Percentiles rank a stretch among this genome's conserved stretches.
Conservation (phyloP, 2,888 invertebrate genomes). For the Vanessa cardui region DNA sequence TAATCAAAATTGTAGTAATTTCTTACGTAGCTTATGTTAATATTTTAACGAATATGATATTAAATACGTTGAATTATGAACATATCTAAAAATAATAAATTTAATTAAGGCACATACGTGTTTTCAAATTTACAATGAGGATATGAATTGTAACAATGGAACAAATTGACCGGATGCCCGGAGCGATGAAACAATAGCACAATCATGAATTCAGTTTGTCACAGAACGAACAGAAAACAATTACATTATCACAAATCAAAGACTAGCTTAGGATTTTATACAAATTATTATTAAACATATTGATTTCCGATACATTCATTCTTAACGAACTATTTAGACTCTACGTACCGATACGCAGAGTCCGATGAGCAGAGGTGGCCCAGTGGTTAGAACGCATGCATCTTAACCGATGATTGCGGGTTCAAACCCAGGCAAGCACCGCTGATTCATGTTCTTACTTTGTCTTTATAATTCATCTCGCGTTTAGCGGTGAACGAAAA, state of each 20-base stretch:
- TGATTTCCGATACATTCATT: not conserved
- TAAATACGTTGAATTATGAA: constrained; percentile 24
- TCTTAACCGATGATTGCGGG: too few relatives aligned
- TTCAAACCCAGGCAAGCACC: too few relatives aligned
- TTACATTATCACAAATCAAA: constrained; percentile 63
- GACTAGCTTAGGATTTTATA: constrained; percentile 37
- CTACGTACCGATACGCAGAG: not conserved
- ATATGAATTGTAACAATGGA: constrained; percentile 73
- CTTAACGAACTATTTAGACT: not conserved
- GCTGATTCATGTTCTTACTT: too few relatives aligned
- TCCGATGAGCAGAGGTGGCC: too few relatives aligned
- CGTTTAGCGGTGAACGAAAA: too few relatives aligned
- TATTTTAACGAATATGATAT: too few relatives aligned
- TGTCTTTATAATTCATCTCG: too few relatives aligned
- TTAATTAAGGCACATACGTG: constrained; percentile 43
- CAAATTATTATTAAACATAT: constrained; percentile 19
- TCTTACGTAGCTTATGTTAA: too few relatives aligned
- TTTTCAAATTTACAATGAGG: constrained; percentile 62
- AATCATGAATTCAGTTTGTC: constrained; percentile 74
- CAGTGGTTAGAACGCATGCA: too few relatives aligned
- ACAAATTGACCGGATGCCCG: constrained; percentile 69
- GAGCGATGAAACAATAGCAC: constrained; percentile 67
- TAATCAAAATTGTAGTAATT: too few relatives aligned
- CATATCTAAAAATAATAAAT: constrained; percentile 40
- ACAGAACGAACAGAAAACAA: constrained; percentile 59